phyloP scores from a whole-genome alignment of 2,797 vertebrate genomes.

The Amphiprion clarkii region DNA sequence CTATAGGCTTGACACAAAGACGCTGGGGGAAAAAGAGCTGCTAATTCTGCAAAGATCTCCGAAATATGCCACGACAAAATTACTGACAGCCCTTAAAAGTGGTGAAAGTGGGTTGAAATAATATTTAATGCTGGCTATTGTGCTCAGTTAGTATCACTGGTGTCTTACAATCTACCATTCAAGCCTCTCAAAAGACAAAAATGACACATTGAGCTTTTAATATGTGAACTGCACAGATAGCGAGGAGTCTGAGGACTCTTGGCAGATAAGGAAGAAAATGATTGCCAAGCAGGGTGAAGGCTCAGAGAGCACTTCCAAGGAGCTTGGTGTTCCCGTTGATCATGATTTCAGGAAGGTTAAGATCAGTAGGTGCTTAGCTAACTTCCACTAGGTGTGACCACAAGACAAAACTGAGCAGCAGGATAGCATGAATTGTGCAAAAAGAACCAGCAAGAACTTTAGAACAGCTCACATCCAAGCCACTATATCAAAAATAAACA shows the following conservation, averaged over 20 bases:
- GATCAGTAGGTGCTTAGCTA: background rate
- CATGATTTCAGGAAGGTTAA: background rate
- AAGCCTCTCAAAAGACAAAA: background rate
- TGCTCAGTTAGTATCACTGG: too few species aligned
- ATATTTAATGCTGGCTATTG: too few species aligned
- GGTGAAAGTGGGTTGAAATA: too few species aligned
- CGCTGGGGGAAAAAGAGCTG: too few species aligned
- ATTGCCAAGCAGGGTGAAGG: background rate
- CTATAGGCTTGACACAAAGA: too few species aligned
- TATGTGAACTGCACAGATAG: background rate
- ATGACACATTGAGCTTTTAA: too few species aligned
- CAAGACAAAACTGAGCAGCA: background rate
- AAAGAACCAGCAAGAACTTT: background rate
- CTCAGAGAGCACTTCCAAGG: background rate
- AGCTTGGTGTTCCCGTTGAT: background rate
- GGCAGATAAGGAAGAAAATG: background rate
- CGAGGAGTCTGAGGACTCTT: background rate
- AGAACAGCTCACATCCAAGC: background rate
- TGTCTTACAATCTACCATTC: background rate
- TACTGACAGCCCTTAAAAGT: too few species aligned
- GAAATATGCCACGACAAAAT: too few species aligned
- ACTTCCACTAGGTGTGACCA: background rate
- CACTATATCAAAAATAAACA: too few species aligned
- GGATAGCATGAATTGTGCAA: background rate
- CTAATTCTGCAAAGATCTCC: too few species aligned